A percentile compares a stretch with the other conserved stretches of the same genome.
phyloP scores from a whole-genome alignment of 2,888 invertebrate species.

The Athalia rosae region DNA sequence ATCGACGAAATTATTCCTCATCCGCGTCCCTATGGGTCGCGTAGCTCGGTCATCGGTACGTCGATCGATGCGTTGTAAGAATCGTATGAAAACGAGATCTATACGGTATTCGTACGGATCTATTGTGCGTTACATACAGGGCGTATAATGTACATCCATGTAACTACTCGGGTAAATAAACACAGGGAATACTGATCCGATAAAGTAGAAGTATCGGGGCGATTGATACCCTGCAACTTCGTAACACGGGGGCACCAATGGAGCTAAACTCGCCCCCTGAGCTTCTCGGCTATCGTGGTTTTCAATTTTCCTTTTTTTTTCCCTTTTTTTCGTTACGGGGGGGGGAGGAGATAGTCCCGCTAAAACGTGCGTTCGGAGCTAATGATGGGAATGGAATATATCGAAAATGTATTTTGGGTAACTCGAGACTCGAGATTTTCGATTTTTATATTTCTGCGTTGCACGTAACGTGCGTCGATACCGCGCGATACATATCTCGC shows the following conservation, averaged over 20 bases:
- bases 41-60: too few species aligned
- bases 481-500: too few species aligned
- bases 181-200: constrained; percentile 59
- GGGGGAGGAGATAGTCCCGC: background rate
- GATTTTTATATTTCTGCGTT: too few species aligned
- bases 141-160: background rate
- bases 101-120: background rate
- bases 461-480: too few species aligned
- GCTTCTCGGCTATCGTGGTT: background rate
- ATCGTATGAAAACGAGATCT: too few species aligned
- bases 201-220: constrained; percentile 57
- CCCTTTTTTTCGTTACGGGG: background rate
- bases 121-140: background rate
- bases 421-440: too few species aligned
- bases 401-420: background rate
- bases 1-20: too few species aligned
- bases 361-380: background rate
- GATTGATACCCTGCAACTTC: constrained; percentile 61
- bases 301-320: background rate
- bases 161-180: constrained; percentile 52
- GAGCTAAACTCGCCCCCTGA: background rate
- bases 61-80: too few species aligned
- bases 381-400: background rate
- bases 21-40: too few species aligned
- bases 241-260: constrained; percentile 48